Percentiles rank a stretch among this genome's conserved stretches.
Conservation (phyloP, 2,888 invertebrate species). For the Euzetes globulus region DNA sequence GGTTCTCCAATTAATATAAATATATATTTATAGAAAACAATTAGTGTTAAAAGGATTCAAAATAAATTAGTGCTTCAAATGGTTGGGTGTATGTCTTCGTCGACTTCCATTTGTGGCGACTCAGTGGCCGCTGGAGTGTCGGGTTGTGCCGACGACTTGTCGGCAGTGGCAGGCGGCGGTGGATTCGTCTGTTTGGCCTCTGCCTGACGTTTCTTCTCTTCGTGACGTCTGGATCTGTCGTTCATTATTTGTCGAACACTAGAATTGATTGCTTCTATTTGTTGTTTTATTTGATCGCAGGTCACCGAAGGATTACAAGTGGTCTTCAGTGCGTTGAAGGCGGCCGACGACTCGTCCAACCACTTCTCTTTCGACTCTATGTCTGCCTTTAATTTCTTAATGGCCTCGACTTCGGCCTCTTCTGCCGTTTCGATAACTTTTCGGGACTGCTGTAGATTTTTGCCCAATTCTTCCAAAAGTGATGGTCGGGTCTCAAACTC, state of each 20-base stretch:
- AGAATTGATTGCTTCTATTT: conserved; percentile 29
- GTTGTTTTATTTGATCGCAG: conserved; percentile 26
- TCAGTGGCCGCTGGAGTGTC: too few species aligned
- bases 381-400: conserved; percentile 47
- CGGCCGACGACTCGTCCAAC: conserved; percentile 67
- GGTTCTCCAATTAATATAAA: neutral
- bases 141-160: too few species aligned
- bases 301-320: conserved; percentile 58
- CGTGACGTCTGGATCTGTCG: conserved; percentile 28
- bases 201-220: conserved; percentile 34
- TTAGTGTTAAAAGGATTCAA: neutral
- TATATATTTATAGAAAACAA: neutral
- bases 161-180: neutral
- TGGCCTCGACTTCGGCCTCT: conserved; percentile 24
- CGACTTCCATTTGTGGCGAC: conserved; percentile 24
- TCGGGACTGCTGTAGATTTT: conserved; percentile 32
- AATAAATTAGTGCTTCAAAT: neutral
- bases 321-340: conserved; percentile 59
- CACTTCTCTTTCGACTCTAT: conserved; percentile 67
- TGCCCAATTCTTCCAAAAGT: conserved; percentile 35
- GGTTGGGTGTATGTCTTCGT: conserved; percentile 19
- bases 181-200: conserved; percentile 13
- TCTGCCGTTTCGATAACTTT: conserved; percentile 33
- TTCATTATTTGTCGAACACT: conserved; percentile 23
- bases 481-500: conserved; percentile 34